Base-by-base conservation (phyloP, 37 sponge, comb jelly and placozoan species). In the Aplysina aerophoba region DNA sequence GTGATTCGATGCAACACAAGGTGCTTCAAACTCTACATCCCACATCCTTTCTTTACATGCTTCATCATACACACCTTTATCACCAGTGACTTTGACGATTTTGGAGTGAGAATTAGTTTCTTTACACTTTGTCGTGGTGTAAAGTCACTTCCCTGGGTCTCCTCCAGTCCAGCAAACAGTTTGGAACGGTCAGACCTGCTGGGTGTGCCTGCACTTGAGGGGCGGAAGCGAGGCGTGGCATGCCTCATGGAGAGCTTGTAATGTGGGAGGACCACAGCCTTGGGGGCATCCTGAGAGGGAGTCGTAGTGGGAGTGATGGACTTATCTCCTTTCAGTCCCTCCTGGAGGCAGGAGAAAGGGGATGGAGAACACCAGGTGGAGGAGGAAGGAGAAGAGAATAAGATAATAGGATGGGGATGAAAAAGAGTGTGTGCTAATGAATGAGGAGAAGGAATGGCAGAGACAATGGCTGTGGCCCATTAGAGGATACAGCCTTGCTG, bases 71-170 rank as follows among this genome's bases (percentile, higher is more conserved):
- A 73, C 69, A 84, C 44, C 84, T 81, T 66, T 57, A 88, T 86
- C 44, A 74, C 71, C 24, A 72, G 75, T 50, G 79, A 59, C 57
- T 81, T 87, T 14, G 81, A 25, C 0, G 93, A 82, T 57, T 80
- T 89, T 15, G 86, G 86, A 30, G 71, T 85, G 57, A 95, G 87
- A 62, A 78, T 75, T 5, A 95, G 86, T 30, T 71, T 92, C 81
- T 95, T 95, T 38, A 95, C 55, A 50, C 90, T 95, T 33, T 80
- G 79, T 0, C 95, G 81, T 27, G 95, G 95, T 19, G 87, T 88
- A 72, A 89, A 93, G 54, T 40, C 50, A 1, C 37, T n/a, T 15
- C 54, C 40, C 53, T 41, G 67, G 0, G 83, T 55, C 62, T 94
- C 92, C 16, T 90, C 90, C 38, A 90, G 77, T 15, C 88, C 93